Base-by-base conservation (phyloP, 2,888 invertebrate species). In the Lycaena phlaeas region DNA sequence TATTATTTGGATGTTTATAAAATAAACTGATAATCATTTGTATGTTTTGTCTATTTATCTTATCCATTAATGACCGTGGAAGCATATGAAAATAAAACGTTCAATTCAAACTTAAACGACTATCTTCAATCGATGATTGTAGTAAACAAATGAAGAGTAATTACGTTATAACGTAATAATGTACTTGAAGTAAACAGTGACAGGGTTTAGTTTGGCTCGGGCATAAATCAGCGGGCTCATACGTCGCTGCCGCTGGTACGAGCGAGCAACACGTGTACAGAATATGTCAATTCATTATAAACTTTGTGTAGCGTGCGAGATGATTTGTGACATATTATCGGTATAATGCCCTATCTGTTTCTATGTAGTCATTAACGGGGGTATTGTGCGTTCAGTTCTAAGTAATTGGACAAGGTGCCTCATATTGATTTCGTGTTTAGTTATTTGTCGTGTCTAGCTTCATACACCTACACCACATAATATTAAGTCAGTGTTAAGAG, bases 241-340 rank as follows among this genome's bases (percentile, higher is more conserved):
- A 52, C 51, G 57, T 57, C 53, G 50, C 40, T 29, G 42, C 48
- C 52, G 50, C 54, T 54, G 53, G 58, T 59, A 52, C 53, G 48
- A 53, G 56, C 56, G 45, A 46, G 57, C 53, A 64, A 60, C 82
- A 81, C 78, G 78, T 82, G 82, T 76, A 68, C 60, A 61, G 81
- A 81, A 82, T 82, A 77, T 74, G 77, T 81, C 82, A 82, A 81
- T 82, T 79, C 77, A 81, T 82, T 81, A 82, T 69, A 77, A 81
- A 82, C 76, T 82, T 82, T 73, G 75, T 76, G 73, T 68, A 62
- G 62, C 59, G 58, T 64, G 61, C 66, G 61, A 67, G 78, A 82
- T 79, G 81, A 81, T 82, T 81, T 79, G 81, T 81, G 81, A 79
- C 81, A 75, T 76, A 75, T 76, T 78, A 78, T 76, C 68, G 69